Evolutionary conservation across 2,888 invertebrate genomes (phyloP).

Genomic region (Gymnosoma rotundatum): DNA sequence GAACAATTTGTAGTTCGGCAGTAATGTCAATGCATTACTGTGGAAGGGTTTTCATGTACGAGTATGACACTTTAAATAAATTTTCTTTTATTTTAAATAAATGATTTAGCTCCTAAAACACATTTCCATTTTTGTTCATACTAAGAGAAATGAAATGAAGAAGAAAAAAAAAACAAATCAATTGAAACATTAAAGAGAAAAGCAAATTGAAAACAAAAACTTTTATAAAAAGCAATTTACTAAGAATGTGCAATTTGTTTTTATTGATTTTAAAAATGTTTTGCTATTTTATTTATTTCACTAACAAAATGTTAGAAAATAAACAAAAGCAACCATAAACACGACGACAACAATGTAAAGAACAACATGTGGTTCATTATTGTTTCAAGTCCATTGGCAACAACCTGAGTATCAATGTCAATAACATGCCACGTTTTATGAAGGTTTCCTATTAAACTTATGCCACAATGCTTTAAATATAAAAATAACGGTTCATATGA

Average conservation of each 20-base stretch:
- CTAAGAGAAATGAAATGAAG: not conserved
- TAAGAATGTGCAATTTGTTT: constrained; percentile 10
- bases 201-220: constrained; percentile 13
- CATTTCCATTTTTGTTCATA: not conserved
- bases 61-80: too few species aligned
- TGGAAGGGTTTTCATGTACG: too few species aligned
- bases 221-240: constrained; percentile 48
- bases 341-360: not conserved
- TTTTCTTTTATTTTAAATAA: too few species aligned
- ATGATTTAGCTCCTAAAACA: not conserved
- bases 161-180: constrained; percentile 1
- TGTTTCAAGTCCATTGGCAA: constrained; percentile 59
- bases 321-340: constrained; percentile 2
- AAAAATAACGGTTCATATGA: not conserved
- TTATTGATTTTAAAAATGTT: constrained; percentile 31
- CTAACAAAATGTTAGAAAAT: not conserved
- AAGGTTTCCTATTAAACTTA: constrained; percentile 17
- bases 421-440: constrained; percentile 55
- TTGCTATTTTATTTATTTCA: not conserved
- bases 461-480: constrained; percentile 41
- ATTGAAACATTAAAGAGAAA: not conserved
- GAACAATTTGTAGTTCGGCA: too few species aligned
- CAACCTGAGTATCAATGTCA: constrained; percentile 55
- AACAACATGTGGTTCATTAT: constrained; percentile 44
- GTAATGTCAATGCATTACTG: not conserved